These are phyloP conservation scores for Apis mellifera DNA, from an alignment of 1,140 invertebrate species.

Conservation along the genomic window Amel_HAv3.1 CM009932.2:11318001-11318500, in stretches of 20 bases:
- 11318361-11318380: neutral
- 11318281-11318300: neutral
- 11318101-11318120: neutral
- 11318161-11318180: neutral
- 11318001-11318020: neutral
- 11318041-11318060: neutral
- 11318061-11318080: neutral
- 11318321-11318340: too few species aligned
- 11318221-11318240: neutral
- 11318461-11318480: too few species aligned
- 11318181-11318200: neutral
- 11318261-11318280: neutral
- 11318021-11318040: too few species aligned
- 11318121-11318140: neutral
- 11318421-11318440: too few species aligned
- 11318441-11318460: too few species aligned
- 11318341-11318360: too few species aligned
- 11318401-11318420: neutral
- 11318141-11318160: conserved; percentile 17
- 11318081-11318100: neutral
- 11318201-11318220: neutral
- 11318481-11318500: too few species aligned
- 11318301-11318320: too few species aligned
- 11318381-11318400: neutral
- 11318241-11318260: neutral